Percentiles rank a stretch among this genome's conserved stretches.
Conservation (phyloP, 2,888 invertebrate species). For the Thera obeliscata region DNA sequence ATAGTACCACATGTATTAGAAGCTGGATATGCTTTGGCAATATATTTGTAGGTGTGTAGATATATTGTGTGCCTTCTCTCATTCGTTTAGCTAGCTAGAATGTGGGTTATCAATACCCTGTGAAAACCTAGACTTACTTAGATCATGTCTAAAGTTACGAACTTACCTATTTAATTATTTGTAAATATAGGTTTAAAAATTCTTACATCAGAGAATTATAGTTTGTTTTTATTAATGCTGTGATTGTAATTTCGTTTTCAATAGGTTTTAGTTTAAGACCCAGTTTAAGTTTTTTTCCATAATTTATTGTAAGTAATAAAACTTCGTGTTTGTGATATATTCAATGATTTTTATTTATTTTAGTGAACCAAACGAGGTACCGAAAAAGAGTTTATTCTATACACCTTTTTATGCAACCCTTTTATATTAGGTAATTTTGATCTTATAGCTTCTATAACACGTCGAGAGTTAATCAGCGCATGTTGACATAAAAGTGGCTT, state of each 20-base stretch:
- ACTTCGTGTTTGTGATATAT: background rate
- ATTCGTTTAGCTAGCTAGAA: too few relatives aligned
- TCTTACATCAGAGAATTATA: background rate
- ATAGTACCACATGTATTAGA: background rate
- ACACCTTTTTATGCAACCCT: too few relatives aligned
- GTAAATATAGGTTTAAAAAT: background rate
- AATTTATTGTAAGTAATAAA: constrained; percentile 9
- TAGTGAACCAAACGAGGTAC: background rate
- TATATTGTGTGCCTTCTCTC: too few relatives aligned
- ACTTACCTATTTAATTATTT: background rate
- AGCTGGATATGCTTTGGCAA: too few relatives aligned
- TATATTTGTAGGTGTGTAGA: too few relatives aligned
- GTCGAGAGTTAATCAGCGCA: too few relatives aligned
- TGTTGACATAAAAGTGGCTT: too few relatives aligned
- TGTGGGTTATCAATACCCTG: background rate
- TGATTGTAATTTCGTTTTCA: constrained; percentile 7
- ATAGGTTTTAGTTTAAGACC: background rate
- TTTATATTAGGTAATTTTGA: too few relatives aligned
- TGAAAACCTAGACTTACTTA: background rate
- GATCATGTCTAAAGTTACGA: background rate
- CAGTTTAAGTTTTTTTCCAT: background rate
- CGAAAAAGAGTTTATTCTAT: background rate
- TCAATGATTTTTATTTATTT: constrained; percentile 4
- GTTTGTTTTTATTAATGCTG: background rate
- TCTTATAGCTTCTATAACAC: too few relatives aligned